phyloP scores from a whole-genome alignment of 2,888 invertebrate genomes.

The Cordilura impudica region DNA sequence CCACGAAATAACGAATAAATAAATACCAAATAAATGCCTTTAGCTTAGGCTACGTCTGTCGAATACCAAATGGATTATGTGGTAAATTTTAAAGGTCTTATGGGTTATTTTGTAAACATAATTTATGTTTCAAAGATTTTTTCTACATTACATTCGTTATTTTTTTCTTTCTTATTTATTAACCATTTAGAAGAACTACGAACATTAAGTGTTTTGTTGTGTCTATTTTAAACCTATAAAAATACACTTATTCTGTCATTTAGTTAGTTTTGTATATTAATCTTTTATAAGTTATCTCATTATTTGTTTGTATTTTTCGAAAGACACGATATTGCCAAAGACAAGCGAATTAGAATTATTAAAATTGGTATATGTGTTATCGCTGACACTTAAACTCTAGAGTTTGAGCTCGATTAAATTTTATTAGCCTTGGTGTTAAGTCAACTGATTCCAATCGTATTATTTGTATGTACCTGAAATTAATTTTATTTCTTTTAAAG shows the following conservation, averaged over 20 bases:
- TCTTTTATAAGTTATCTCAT: slow-evolving; percentile 12
- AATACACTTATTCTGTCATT: slow-evolving; percentile 50
- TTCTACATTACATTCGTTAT: neutral
- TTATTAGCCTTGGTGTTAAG: too few species aligned
- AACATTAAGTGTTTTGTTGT: slow-evolving; percentile 19
- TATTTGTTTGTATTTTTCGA: too few species aligned
- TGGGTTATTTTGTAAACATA: slow-evolving; percentile 34
- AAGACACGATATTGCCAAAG: too few species aligned
- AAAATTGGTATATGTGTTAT: too few species aligned
- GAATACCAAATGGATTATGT: slow-evolving; percentile 52
- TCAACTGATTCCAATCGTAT: too few species aligned
- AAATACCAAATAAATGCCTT: neutral
- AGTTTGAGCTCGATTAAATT: too few species aligned
- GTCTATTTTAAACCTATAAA: slow-evolving; percentile 42
- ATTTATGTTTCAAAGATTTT: slow-evolving; percentile 41
- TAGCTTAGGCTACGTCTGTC: neutral
- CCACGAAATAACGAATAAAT: neutral
- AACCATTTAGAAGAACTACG: slow-evolving; percentile 27
- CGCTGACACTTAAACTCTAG: too few species aligned
- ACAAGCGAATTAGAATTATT: too few species aligned
- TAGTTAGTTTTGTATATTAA: slow-evolving; percentile 19
- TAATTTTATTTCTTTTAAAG: too few species aligned
- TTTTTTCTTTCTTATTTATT: slow-evolving; percentile 10
- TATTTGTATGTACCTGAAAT: too few species aligned
- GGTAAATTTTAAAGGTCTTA: slow-evolving; percentile 43